Conservation (phyloP, 1,140 invertebrate genomes). For the Centruroides sculpturatus region DNA sequence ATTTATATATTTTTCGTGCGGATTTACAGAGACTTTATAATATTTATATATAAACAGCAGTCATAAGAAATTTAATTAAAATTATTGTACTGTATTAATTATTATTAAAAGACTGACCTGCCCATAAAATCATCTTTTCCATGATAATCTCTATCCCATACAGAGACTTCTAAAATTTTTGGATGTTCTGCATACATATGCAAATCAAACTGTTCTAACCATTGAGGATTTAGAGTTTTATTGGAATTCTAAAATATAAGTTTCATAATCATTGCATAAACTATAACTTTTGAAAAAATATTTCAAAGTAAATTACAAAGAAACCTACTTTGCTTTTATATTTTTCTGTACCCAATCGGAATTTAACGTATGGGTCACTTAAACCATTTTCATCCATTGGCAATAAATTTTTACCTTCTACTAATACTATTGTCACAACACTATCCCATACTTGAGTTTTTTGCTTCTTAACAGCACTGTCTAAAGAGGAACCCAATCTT, state of each 20-base stretch:
- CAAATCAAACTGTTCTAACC: conserved; percentile 95
- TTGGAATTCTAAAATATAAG: conserved; percentile 27
- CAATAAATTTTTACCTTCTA: conserved; percentile 81
- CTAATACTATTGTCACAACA: conserved; percentile 86
- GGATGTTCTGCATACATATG: conserved; percentile 83
- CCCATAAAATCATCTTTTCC: conserved; percentile 77
- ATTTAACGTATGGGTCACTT: conserved; percentile 92
- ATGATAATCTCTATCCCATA: conserved; percentile 74
- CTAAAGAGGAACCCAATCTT: conserved; percentile 2
- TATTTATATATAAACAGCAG: too few relatives aligned
- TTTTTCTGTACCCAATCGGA: conserved; percentile 93
- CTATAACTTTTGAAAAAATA: neutral
- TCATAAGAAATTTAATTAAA: too few relatives aligned
- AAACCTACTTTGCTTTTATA: conserved; percentile 82
- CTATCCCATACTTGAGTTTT: conserved; percentile 90
- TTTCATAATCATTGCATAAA: neutral
- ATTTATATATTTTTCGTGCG: too few relatives aligned
- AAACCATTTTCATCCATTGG: conserved; percentile 77
- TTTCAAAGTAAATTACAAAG: neutral
- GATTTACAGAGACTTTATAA: too few relatives aligned
- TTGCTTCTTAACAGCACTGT: conserved; percentile 38
- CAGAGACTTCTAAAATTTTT: conserved; percentile 72
- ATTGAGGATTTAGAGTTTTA: conserved; percentile 68
- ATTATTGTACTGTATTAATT: too few relatives aligned
- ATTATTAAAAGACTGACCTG: conserved; percentile 33